Conservation (phyloP, 2,888 invertebrate species). For the Calameuta filiformis region DNA sequence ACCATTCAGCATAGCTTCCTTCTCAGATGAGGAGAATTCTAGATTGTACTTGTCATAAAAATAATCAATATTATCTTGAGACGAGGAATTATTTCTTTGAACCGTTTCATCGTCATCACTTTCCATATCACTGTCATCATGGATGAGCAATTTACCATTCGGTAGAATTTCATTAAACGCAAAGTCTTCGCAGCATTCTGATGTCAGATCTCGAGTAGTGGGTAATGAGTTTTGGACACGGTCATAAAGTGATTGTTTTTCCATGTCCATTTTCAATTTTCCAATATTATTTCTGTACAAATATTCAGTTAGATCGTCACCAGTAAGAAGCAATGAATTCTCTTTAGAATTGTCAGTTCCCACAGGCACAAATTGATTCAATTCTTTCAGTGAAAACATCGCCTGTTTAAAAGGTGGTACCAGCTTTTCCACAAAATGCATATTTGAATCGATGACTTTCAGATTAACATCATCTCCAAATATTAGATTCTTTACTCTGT, state of each 20-base stretch:
- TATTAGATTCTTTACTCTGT: conserved; percentile 47
- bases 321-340: neutral
- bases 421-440: conserved; percentile 56
- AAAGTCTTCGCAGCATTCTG: conserved; percentile 37
- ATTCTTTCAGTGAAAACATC: conserved; percentile 33
- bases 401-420: conserved; percentile 45
- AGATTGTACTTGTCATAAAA: conserved; percentile 37
- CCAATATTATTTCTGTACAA: conserved; percentile 43
- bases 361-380: conserved; percentile 36
- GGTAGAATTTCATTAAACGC: conserved; percentile 43
- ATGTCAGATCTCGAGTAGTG: conserved; percentile 1
- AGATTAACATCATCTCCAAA: conserved; percentile 44
- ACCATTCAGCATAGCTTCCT: neutral
- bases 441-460: conserved; percentile 41
- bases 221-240: conserved; percentile 6
- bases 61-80: conserved; percentile 8
- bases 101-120: conserved; percentile 21
- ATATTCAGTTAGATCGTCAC: conserved; percentile 45
- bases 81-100: neutral
- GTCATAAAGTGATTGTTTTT: conserved; percentile 39
- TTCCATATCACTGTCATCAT: conserved; percentile 33
- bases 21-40: conserved; percentile 34
- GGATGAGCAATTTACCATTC: conserved; percentile 47
- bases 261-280: conserved; percentile 37
- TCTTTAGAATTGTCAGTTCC: conserved; percentile 10